Evolutionary conservation across 2,888 invertebrate species (phyloP).

Genomic region (Campopleginae sp.): DNA sequence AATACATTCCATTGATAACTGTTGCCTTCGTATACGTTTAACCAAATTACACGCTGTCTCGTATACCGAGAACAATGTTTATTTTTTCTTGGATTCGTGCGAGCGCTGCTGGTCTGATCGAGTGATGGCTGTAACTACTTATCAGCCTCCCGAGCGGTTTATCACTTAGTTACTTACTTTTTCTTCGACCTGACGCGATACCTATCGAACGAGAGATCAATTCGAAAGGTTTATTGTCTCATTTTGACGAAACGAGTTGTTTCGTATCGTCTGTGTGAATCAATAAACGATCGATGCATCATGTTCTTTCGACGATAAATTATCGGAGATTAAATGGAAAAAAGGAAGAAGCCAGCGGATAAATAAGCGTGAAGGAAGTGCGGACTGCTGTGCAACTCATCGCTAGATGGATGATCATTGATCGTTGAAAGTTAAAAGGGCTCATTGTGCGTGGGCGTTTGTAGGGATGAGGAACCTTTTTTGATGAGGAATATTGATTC

Average conservation of each 20-base stretch:
- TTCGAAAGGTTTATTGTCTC: constrained; percentile 12
- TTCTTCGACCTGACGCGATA: neutral
- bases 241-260: constrained; percentile 22
- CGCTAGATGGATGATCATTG: constrained; percentile 43
- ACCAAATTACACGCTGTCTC: constrained; percentile 13
- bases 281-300: constrained; percentile 44
- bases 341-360: constrained; percentile 1
- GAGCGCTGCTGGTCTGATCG: constrained; percentile 10
- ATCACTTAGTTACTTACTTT: neutral
- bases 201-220: constrained; percentile 4
- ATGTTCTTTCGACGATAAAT: constrained; percentile 40
- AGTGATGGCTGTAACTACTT: constrained; percentile 4
- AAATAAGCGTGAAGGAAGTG: constrained; percentile 64
- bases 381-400: constrained; percentile 48
- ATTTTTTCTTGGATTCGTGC: neutral
- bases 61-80: neutral
- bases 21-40: neutral
- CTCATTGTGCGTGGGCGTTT: neutral
- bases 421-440: neutral
- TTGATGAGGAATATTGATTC: constrained; percentile 25
- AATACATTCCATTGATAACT: constrained; percentile 36
- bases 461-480: neutral
- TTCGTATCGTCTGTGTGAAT: constrained; percentile 2
- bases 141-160: neutral
- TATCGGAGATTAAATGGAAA: constrained; percentile 26